Conservation (phyloP, 2,113 vertebrate genomes). For the Seriola quinqueradiata region DNA sequence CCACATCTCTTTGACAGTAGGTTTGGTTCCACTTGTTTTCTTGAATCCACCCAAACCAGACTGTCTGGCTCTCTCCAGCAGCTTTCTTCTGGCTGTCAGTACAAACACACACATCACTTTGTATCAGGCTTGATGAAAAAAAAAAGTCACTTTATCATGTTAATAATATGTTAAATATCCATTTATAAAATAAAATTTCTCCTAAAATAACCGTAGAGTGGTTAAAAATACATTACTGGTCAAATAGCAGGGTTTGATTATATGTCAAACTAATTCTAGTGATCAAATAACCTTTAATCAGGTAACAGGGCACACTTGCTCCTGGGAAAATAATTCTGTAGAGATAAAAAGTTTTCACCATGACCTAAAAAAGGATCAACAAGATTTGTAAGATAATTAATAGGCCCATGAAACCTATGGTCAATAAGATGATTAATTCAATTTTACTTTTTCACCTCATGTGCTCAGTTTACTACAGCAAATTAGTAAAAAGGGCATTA, state of each 20-base stretch:
- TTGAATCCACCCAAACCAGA: slow-evolving; percentile 82
- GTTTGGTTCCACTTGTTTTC: slow-evolving; percentile 81
- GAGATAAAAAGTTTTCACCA: not conserved
- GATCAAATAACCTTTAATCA: not conserved
- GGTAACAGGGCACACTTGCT: not conserved
- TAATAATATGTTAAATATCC: not conserved
- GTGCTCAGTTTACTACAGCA: not conserved
- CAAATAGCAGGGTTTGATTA: not conserved
- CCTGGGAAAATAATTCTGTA: not conserved
- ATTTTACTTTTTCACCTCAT: not conserved
- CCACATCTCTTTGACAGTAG: slow-evolving; percentile 88
- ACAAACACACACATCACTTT: slow-evolving; percentile 52
- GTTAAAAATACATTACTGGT: not conserved
- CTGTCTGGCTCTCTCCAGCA: slow-evolving; percentile 79
- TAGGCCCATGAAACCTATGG: not conserved
- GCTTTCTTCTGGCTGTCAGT: slow-evolving; percentile 79
- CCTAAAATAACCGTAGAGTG: not conserved
- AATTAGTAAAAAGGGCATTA: not conserved
- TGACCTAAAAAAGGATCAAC: not conserved
- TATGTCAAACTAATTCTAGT: not conserved
- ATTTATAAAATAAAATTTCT: not conserved
- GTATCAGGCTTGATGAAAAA: not conserved
- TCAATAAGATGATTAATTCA: not conserved
- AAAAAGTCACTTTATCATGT: not conserved
- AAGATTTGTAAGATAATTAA: not conserved